Percentiles rank a stretch among this genome's conserved stretches.
These are phyloP conservation scores for Leucoraja erinaceus DNA, from an alignment of 2,113 vertebrate genomes.

Conservation along the genomic window DNA sequence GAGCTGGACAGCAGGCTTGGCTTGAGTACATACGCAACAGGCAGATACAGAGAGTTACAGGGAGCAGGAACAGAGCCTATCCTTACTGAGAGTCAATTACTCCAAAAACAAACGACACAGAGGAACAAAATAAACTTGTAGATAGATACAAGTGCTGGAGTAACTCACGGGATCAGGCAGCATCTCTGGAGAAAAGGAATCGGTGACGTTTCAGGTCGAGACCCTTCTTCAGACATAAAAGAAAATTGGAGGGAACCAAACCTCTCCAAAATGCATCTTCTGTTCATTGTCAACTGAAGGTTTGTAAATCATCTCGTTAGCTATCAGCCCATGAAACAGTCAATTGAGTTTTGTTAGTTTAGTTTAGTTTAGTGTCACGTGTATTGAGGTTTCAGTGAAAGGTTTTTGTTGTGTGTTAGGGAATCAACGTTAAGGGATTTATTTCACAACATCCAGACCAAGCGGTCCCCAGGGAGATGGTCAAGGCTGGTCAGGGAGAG, in stretches of 20 bases:
- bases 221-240: no score
- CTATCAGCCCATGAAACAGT: no score
- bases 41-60: not conserved
- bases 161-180: no score
- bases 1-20: constrained; percentile 10
- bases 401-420: no score
- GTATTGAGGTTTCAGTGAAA: no score
- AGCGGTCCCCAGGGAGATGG: not conserved
- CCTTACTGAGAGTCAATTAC: constrained; percentile 24
- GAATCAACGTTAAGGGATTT: not conserved
- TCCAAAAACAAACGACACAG: not conserved
- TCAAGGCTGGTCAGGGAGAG: no score
- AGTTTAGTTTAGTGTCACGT: no score
- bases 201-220: no score
- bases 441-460: not conserved
- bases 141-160: no score
- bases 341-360: no score
- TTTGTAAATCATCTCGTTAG: not conserved
- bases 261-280: not conserved
- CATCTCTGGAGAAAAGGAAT: no score
- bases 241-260: not conserved
- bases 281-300: not conserved
- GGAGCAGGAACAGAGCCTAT: not conserved
- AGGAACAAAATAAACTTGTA: not conserved
- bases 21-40: not conserved